A percentile compares a stretch with the other conserved stretches of the same genome.
These are phyloP conservation scores for Cyprinella venusta DNA, from an alignment of 2,797 vertebrate genomes.

Conservation along the genomic window DNA sequence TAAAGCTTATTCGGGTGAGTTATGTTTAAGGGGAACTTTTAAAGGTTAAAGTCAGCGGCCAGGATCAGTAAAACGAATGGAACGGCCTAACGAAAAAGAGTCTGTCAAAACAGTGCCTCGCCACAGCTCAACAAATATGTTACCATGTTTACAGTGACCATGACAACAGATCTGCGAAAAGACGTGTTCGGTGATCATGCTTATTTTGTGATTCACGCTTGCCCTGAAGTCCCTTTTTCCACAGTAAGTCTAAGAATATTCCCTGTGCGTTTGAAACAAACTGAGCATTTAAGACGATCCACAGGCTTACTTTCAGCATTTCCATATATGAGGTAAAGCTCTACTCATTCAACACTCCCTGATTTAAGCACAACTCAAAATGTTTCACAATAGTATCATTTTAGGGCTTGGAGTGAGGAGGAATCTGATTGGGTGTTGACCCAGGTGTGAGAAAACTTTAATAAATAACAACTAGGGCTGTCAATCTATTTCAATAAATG, in stretches of 20 bases:
- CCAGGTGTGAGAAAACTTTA: neutral
- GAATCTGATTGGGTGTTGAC: neutral
- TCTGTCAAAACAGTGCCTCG: slow-evolving; percentile 52
- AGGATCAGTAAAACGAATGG: slow-evolving; percentile 45
- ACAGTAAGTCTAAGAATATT: slow-evolving; percentile 33
- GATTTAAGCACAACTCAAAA: neutral
- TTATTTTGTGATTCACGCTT: slow-evolving; percentile 44
- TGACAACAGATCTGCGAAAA: slow-evolving; percentile 57
- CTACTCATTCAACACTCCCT: neutral
- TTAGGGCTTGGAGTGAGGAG: neutral
- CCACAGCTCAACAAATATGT: slow-evolving; percentile 53
- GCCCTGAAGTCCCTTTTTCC: slow-evolving; percentile 51
- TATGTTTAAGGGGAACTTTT: slow-evolving; percentile 72
- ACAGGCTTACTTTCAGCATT: slow-evolving; percentile 39
- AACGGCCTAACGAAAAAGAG: slow-evolving; percentile 44
- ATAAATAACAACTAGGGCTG: neutral
- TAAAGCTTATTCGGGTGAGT: slow-evolving; percentile 67
- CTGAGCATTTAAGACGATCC: slow-evolving; percentile 31
- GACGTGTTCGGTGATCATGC: slow-evolving; percentile 42
- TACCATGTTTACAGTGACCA: slow-evolving; percentile 54
- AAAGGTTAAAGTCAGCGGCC: slow-evolving; percentile 51
- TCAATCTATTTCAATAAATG: neutral
- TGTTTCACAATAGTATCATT: neutral
- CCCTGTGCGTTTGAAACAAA: slow-evolving; percentile 5
- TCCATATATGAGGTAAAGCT: slow-evolving; percentile 21